These are phyloP conservation scores for Butastur rufipennis DNA, from an alignment of 2,113 vertebrate species.

Conservation along the genomic window DNA sequence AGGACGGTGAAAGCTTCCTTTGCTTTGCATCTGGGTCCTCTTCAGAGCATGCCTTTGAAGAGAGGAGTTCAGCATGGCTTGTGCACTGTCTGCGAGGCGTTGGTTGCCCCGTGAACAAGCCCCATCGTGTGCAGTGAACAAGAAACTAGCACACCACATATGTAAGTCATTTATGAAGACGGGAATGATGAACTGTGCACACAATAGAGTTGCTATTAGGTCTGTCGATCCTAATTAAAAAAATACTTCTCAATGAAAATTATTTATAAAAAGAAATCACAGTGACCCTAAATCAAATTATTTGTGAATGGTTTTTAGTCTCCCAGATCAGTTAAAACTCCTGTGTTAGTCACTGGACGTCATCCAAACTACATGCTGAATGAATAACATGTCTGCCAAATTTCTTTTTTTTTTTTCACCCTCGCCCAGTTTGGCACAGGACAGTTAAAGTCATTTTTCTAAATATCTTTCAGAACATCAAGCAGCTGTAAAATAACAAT, in stretches of 20 bases:
- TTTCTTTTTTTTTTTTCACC: conserved; percentile 23
- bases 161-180: conserved; percentile 13
- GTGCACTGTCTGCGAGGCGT: neutral
- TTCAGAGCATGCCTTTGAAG: neutral
- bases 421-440: conserved; percentile 51
- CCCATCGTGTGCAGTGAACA: neutral
- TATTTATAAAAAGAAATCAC: conserved; percentile 54
- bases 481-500: conserved; percentile 57
- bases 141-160: neutral
- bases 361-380: conserved; percentile 58
- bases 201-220: conserved; percentile 47
- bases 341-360: conserved; percentile 33
- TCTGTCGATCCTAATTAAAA: conserved; percentile 49
- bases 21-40: neutral
- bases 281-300: conserved; percentile 58
- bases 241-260: conserved; percentile 56
- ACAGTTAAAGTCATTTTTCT: conserved; percentile 41
- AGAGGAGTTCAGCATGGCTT: neutral
- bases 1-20: neutral
- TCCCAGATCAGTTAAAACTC: conserved; percentile 39
- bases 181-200: neutral
- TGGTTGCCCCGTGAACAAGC: neutral
- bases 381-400: conserved; percentile 51
- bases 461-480: conserved; percentile 63
- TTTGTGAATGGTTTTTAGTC: conserved; percentile 63